phyloP scores from a whole-genome alignment of 2,888 invertebrate genomes.

The Mythimna impura region DNA sequence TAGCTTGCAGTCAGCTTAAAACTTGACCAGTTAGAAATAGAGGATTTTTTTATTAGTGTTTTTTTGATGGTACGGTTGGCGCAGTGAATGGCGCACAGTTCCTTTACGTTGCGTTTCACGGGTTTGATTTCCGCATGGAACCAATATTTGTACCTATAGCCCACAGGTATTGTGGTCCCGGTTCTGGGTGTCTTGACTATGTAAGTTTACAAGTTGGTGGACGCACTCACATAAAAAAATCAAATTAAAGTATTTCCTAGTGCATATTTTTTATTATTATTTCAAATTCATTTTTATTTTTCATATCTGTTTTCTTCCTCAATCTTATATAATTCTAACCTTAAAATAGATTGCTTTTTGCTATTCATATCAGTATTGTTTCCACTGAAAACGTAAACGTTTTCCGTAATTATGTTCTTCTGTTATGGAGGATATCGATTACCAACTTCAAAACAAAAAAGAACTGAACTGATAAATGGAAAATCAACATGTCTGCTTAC shows the following conservation, averaged over 20 bases:
- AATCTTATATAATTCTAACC: background rate
- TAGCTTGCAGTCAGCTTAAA: background rate
- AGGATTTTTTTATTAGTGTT: no score
- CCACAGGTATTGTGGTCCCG: no score
- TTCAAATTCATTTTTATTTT: background rate
- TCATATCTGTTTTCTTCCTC: background rate
- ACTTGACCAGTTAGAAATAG: background rate
- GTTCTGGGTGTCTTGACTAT: no score
- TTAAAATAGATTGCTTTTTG: background rate
- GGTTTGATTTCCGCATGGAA: no score
- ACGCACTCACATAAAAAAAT: no score
- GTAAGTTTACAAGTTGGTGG: no score
- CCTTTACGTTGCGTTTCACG: no score
- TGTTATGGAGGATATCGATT: background rate
- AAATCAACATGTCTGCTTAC: slow-evolving; percentile 18
- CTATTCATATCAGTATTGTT: background rate
- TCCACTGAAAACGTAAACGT: background rate
- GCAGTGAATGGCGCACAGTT: no score
- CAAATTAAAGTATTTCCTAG: no score
- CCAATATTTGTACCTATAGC: background rate
- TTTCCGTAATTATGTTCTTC: background rate
- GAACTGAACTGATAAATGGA: slow-evolving; percentile 7
- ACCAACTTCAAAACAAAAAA: slow-evolving; percentile 20
- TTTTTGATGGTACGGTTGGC: no score
- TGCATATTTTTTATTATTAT: no score